Base-by-base conservation (phyloP, 2,113 vertebrate genomes). In the Noturus placidus region DNA sequence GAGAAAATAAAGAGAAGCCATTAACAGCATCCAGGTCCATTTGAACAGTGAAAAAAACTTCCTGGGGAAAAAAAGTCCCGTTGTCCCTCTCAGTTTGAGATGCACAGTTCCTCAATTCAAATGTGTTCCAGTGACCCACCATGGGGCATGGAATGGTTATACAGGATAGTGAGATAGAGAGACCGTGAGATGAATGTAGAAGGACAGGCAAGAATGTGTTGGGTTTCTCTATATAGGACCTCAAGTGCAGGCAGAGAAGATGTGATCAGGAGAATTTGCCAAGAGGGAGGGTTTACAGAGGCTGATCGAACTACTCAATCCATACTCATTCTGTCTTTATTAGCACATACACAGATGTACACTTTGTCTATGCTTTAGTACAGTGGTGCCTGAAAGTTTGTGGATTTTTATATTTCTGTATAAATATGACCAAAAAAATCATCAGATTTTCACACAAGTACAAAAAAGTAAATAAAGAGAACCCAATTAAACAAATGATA, bases 101-200 rank as follows among this genome's bases (percentile, higher is more conserved):
- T 74, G 56, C 50, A 76, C 42, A 46, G 42, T 61, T 87, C 83
- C 67, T 74, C 54, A 83, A 69, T 78, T 38, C 59, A 83, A 76
- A 77, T 56, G 72, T 63, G 35, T 84, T 88, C 84, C 33, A 79
- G 72, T 0, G 9, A n/a, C 77, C 46, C 50, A 38, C 27, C 46
- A 78, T 77, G 54, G 69, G 70, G 59, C n/a, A 65, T 50, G 74
- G 61, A 61, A 77, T 67, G 46, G 56, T 19, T 70, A 79, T 54
- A 57, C 22, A 15, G 35, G 25, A 80, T 38, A 30, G 5, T 67
- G 15, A 22, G 20, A 77, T 33, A 82, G 35, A 11, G 14, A 77
- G 33, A 54, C 38, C 77, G 74, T 85, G 69, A 69, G 63, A 82
- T 56, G 42, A 81, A 87, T 82, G 67, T 63, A 86, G 77, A 74